Evolutionary conservation across 2,113 vertebrate species (phyloP).

Genomic region (Sisor rabdophorus): DNA sequence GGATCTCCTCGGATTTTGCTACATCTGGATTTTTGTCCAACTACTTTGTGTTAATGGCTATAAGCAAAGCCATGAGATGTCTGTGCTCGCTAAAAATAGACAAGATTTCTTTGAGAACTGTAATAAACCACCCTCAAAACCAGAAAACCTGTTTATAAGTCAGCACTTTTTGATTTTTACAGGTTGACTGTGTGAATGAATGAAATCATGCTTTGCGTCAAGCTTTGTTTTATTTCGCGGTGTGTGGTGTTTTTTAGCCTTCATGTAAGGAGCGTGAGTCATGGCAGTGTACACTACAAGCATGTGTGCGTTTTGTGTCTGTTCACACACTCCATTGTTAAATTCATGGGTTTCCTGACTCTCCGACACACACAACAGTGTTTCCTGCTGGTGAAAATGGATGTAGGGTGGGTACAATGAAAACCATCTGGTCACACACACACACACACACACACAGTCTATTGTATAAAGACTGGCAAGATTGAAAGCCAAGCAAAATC

Average conservation of each 20-base stretch:
- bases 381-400: constrained; percentile 67
- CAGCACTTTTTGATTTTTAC: background rate
- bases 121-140: background rate
- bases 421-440: constrained; percentile 68
- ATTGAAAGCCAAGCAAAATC: constrained; percentile 54
- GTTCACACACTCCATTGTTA: constrained; percentile 57
- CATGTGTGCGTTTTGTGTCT: constrained; percentile 30
- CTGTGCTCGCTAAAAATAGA: constrained; percentile 2
- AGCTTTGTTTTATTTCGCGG: background rate
- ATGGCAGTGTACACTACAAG: constrained; percentile 20
- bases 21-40: background rate
- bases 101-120: background rate
- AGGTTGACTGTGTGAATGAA: background rate
- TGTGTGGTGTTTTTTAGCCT: constrained; percentile 36
- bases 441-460: constrained; percentile 48
- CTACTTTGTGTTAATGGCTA: background rate
- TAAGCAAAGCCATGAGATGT: background rate
- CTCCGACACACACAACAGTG: constrained; percentile 66
- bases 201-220: background rate
- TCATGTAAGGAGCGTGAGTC: constrained; percentile 28
- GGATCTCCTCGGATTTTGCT: background rate
- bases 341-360: constrained; percentile 65
- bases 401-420: constrained; percentile 64
- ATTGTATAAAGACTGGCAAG: constrained; percentile 59
- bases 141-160: background rate